phyloP scores from a whole-genome alignment of 23 tunicate species.

The Ciona savignyi region DNA sequence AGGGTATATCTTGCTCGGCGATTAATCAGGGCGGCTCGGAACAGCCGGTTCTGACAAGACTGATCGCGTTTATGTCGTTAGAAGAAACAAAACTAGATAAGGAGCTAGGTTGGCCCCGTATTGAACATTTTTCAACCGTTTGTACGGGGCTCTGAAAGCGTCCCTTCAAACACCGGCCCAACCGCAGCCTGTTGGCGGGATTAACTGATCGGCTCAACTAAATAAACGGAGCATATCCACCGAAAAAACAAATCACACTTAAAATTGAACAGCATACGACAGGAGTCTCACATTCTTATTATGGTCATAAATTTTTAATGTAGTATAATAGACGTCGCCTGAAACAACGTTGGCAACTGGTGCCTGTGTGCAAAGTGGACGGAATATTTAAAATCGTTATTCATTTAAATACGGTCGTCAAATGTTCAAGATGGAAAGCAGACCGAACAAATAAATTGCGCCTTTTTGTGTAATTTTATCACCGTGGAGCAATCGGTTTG shows the following conservation, averaged over 20 bases:
- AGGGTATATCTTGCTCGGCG: neutral
- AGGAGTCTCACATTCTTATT: too few species aligned
- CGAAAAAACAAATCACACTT: neutral
- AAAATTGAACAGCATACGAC: too few species aligned
- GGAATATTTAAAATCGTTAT: too few species aligned
- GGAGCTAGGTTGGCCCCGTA: neutral
- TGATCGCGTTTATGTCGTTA: neutral
- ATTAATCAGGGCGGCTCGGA: neutral
- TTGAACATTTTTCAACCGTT: neutral
- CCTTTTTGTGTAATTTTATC: neutral
- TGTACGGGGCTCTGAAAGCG: neutral
- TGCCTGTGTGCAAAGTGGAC: too few species aligned
- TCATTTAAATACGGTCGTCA: too few species aligned
- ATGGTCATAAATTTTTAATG: too few species aligned
- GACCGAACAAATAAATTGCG: neutral
- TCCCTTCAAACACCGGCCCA: neutral
- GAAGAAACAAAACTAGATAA: neutral
- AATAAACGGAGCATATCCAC: neutral
- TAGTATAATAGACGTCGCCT: too few species aligned
- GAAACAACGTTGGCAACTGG: too few species aligned
- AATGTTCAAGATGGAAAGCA: too few species aligned
- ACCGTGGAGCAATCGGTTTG: neutral
- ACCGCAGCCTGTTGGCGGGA: neutral
- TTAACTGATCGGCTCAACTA: slow-evolving; percentile 1
- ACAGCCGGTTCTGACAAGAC: neutral